Percentiles rank a stretch among this genome's conserved stretches.
Evolutionary conservation across 2,797 vertebrate genomes (phyloP).

Genomic region (Myotis planiceps): DNA sequence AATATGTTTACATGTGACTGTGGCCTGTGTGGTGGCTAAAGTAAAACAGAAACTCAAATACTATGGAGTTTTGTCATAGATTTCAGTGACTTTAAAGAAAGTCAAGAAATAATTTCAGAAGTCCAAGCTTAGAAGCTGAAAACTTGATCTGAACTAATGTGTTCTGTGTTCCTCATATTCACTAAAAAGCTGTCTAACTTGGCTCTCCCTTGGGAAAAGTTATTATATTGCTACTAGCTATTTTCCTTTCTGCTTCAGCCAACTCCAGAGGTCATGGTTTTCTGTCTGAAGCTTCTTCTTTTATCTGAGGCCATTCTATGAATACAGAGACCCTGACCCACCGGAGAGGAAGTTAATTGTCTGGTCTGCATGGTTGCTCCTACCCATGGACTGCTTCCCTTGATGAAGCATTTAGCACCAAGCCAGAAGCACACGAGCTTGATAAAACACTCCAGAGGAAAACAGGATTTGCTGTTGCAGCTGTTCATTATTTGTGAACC

Average conservation of each 20-base stretch:
- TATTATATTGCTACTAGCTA: background rate
- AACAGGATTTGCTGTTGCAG: constrained; percentile 23
- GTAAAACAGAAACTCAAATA: constrained; percentile 2
- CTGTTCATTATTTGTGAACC: constrained; percentile 50
- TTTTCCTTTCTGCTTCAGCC: background rate
- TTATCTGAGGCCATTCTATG: constrained; percentile 11
- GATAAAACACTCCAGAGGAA: constrained; percentile 49
- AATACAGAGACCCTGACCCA: constrained; percentile 22
- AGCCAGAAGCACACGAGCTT: background rate
- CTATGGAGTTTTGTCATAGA: background rate
- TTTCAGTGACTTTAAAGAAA: background rate
- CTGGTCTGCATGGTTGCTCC: constrained; percentile 18
- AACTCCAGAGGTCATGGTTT: background rate
- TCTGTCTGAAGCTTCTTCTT: background rate
- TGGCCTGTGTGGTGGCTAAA: background rate
- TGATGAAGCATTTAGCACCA: constrained; percentile 50
- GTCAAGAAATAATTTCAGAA: background rate
- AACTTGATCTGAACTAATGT: background rate
- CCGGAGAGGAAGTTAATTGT: constrained; percentile 43
- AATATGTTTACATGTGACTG: background rate
- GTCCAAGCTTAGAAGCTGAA: background rate
- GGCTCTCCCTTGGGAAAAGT: constrained; percentile 2
- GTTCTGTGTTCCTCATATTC: background rate
- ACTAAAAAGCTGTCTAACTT: background rate
- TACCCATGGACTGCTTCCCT: constrained; percentile 11